Evolutionary conservation across 2,797 vertebrate species (phyloP), one percentile per base, ranked within the genome.

Genomic region (Pachyuromys duprasi): DNA sequence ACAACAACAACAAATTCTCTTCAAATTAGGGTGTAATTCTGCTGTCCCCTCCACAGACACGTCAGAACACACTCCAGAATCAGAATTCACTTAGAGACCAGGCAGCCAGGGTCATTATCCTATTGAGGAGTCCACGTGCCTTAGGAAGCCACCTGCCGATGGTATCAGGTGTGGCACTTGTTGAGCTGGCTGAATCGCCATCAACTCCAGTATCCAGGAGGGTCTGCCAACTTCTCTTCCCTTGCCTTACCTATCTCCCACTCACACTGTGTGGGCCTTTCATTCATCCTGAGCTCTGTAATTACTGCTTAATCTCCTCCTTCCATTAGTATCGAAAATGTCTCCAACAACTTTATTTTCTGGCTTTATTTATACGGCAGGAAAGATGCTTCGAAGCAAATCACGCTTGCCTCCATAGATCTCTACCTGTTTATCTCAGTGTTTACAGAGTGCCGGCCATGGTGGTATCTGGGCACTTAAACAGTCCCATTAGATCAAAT

Each of bases 401-500:
- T 97, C 96, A 84, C 89, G 70, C 91, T 95, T 49, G 92, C 95
- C 78, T 96, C 96, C 79, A 93, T 96, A 65, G 90, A 96, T 96
- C 93, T 89, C 91, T 81, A 96, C 97, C 97, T 97, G 97, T 96
- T 97, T 96, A 95, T 96, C 95, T 97, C 87, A 26, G 87, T 94
- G 97, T 97, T 97, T 97, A 94, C 53, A 49, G 95, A 96, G 78
- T 95, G 93, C 96, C 96, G 96, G 93, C 96, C 97, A 95, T 94
- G 92, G 81, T 67, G 84, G 95, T 97, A 97, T 97, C 97, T 95
- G 95, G 92, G 86, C 82, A 80, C 65, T 95, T 83, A 95, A 91
- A 96, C 95, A 95, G 93, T 76, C 84, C 91, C 96, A 97, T 97
- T 98, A 97, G 97, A 93, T 97, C 97, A 96, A 96, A 97, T 96